Conservation (phyloP, 2,113 vertebrate genomes). For the Gavia stellata region DNA sequence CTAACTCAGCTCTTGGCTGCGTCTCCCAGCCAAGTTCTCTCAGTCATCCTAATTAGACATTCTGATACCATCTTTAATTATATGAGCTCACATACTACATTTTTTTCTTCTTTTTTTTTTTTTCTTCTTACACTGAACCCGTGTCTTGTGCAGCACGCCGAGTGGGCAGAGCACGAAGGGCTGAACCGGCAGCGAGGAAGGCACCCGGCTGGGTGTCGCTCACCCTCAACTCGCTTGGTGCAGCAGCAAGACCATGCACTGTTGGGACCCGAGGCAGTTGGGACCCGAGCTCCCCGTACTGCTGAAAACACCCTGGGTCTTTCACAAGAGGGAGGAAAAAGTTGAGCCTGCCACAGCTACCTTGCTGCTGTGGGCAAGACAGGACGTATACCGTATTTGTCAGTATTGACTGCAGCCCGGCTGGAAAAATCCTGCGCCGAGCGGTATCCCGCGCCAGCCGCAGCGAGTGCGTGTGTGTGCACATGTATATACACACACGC, state of each 20-base stretch:
- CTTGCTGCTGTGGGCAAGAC: constrained; percentile 8
- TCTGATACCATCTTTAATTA: constrained; percentile 67
- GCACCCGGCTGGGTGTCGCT: rapidly evolving
- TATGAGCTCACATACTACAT: constrained; percentile 49
- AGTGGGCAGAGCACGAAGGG: not conserved
- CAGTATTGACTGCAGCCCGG: constrained; percentile 25
- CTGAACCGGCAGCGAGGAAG: not conserved
- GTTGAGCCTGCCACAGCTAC: not conserved
- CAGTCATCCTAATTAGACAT: constrained; percentile 64
- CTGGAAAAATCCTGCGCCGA: not conserved
- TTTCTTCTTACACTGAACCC: not conserved
- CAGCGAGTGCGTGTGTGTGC: not conserved
- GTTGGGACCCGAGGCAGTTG: rapidly evolving
- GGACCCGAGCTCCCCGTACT: not conserved
- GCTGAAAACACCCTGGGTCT: not conserved
- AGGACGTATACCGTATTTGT: constrained; percentile 14
- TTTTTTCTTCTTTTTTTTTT: not conserved
- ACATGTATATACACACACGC: not conserved
- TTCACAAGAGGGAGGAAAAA: constrained; percentile 23
- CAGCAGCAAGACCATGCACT: not conserved
- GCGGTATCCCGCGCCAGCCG: not conserved
- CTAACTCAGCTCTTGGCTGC: constrained; percentile 61
- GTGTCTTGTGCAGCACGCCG: not conserved
- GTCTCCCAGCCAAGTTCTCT: constrained; percentile 58
- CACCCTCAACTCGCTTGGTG: rapidly evolving